Evolutionary conservation across 2,113 vertebrate genomes (phyloP).

Genomic region (Callaeas wilsoni): DNA sequence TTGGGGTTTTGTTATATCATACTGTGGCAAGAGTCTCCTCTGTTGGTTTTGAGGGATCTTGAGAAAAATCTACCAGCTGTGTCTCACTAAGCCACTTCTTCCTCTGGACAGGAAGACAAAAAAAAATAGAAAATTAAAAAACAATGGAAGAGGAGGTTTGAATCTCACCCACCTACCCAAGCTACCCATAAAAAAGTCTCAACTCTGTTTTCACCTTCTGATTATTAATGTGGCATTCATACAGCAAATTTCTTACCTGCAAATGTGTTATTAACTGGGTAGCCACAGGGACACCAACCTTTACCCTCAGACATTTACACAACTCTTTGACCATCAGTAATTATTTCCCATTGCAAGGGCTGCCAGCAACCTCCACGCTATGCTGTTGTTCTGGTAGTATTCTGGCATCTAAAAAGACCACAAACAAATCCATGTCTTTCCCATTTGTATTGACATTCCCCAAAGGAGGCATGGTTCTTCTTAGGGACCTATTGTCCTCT

Average conservation of each 20-base stretch:
- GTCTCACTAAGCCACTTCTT: not conserved
- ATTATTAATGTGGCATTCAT: not conserved
- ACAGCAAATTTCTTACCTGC: not conserved
- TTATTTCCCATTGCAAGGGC: not conserved
- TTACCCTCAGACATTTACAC: not conserved
- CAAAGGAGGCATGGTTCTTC: constrained; percentile 3
- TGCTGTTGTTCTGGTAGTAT: constrained; percentile 16
- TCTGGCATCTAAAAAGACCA: constrained; percentile 6
- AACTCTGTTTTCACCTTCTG: not conserved
- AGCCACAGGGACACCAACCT: not conserved
- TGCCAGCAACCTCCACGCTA: not conserved
- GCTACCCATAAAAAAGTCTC: not conserved
- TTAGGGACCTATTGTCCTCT: constrained; percentile 40
- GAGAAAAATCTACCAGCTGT: not conserved
- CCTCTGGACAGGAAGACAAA: not conserved
- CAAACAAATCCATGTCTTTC: not conserved
- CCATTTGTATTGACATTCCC: constrained; percentile 34
- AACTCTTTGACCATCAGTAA: not conserved
- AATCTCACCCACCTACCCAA: not conserved
- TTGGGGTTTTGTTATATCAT: not conserved
- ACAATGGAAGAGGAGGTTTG: not conserved
- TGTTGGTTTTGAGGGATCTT: not conserved
- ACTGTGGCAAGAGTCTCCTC: not conserved
- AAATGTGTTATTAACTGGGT: not conserved
- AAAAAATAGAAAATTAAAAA: not conserved